Percentiles rank a stretch among this genome's conserved stretches.
These are phyloP conservation scores for Prosapia bicincta DNA, from an alignment of 2,888 invertebrate genomes.

Conservation along the genomic window DNA sequence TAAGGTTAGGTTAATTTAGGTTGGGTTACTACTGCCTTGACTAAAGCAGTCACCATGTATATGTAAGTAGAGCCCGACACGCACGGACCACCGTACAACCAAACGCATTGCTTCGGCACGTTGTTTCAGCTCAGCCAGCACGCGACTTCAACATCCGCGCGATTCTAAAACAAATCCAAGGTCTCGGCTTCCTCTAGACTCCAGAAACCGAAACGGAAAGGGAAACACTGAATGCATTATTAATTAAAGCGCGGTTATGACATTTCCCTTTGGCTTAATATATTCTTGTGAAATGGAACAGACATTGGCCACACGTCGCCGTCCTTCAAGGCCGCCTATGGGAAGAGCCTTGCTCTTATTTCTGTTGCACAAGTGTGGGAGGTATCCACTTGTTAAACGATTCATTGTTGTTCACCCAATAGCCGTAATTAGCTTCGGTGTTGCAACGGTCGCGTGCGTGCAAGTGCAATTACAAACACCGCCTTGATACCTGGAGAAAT, in stretches of 20 bases:
- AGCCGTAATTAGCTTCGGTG: not conserved
- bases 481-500: not conserved
- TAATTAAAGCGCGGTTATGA: not conserved
- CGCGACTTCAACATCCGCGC: not conserved
- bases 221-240: not conserved
- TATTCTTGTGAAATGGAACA: slow-evolving; percentile 2
- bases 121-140: no score
- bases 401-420: not conserved
- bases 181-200: not conserved
- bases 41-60: no score
- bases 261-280: not conserved
- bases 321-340: not conserved
- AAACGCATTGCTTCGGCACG: no score
- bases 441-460: not conserved
- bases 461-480: not conserved
- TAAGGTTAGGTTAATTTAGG: no score
- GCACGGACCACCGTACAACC: no score
- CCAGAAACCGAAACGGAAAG: not conserved
- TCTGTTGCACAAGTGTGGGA: not conserved
- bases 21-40: no score
- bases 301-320: not conserved
- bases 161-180: not conserved
- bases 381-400: not conserved
- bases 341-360: not conserved
- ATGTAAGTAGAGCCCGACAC: no score